Conservation (phyloP, 2,113 vertebrate species). For the Hylia prasina region DNA sequence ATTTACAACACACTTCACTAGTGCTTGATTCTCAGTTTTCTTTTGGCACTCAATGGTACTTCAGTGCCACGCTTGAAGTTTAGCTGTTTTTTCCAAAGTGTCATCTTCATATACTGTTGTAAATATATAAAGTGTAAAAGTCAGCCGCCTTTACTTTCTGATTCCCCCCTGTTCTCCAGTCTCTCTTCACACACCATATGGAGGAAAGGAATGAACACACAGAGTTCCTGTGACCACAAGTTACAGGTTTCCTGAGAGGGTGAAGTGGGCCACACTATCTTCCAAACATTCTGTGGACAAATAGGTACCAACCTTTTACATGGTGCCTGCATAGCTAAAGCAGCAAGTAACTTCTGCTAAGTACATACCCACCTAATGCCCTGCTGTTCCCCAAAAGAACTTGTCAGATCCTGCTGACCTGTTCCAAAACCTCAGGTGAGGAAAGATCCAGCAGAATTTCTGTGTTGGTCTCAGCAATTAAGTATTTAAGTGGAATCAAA, state of each 20-base stretch:
- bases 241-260: not conserved
- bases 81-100: not conserved
- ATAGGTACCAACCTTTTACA: not conserved
- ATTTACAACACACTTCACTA: not conserved
- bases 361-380: not conserved
- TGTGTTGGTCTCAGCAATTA: not conserved
- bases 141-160: not conserved
- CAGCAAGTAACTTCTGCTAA: not conserved
- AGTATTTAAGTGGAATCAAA: not conserved
- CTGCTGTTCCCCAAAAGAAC: not conserved
- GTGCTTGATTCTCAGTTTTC: not conserved
- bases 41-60: not conserved
- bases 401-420: not conserved
- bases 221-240: not conserved
- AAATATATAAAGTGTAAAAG: not conserved
- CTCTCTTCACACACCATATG: not conserved
- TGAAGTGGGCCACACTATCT: not conserved
- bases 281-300: not conserved
- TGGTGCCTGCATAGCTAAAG: not conserved
- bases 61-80: not conserved
- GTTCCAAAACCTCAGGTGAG: not conserved
- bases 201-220: not conserved
- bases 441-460: not conserved
- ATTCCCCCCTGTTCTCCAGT: not conserved
- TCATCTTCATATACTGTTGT: not conserved